These are phyloP conservation scores for Papilio dardanus DNA, from an alignment of 1,140 invertebrate species.

Conservation along the genomic window DNA sequence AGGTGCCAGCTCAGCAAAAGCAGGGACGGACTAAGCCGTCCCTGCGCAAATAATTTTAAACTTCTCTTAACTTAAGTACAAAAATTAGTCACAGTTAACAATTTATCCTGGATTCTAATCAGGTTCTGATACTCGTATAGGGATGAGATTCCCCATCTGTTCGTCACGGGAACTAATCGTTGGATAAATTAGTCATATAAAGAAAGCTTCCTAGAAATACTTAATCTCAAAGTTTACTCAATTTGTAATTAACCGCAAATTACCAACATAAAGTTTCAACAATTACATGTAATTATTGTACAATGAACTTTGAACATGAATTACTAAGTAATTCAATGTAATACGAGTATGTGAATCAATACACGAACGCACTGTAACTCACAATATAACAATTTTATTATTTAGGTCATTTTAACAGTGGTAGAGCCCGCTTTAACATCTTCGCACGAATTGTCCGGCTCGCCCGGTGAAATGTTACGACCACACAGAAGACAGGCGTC, in stretches of 20 bases:
- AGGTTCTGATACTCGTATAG: background rate
- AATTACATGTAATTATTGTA: background rate
- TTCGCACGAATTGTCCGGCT: too few relatives aligned
- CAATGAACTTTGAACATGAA: too few relatives aligned
- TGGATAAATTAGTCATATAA: background rate
- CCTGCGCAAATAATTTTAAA: too few relatives aligned
- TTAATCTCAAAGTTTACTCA: background rate
- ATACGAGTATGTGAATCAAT: background rate
- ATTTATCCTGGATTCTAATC: background rate
- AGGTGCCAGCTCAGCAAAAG: too few relatives aligned
- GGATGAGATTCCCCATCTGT: background rate
- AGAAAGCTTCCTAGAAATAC: constrained; percentile 4
- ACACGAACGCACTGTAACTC: background rate
- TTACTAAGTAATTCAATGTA: background rate
- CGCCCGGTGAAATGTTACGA: too few relatives aligned
- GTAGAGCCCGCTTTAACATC: too few relatives aligned
- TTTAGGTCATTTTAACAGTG: too few relatives aligned
- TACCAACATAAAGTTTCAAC: background rate
- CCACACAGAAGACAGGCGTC: too few relatives aligned
- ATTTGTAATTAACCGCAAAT: background rate
- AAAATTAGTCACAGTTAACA: background rate
- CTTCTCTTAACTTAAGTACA: too few relatives aligned
- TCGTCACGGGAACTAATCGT: background rate
- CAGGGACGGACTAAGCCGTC: too few relatives aligned
- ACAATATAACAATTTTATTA: too few relatives aligned